Evolutionary conservation across 2,113 vertebrate genomes (phyloP).

Genomic region (Mormoops blainvillei): DNA sequence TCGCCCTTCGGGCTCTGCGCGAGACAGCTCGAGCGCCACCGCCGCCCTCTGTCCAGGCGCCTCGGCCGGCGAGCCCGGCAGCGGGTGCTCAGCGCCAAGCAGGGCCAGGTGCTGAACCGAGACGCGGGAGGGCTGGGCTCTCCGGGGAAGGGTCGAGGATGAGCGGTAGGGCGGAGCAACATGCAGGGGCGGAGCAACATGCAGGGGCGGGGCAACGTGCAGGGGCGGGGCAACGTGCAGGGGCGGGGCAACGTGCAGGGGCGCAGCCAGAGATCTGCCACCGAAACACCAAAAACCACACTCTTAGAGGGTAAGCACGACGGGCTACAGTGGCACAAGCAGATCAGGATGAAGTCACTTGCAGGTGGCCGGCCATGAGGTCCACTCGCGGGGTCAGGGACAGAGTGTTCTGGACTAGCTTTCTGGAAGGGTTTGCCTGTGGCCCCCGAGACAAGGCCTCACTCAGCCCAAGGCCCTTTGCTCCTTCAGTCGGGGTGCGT

Average conservation of each 20-base stretch:
- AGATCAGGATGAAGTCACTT: not conserved
- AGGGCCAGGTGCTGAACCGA: not conserved
- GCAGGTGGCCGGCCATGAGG: not conserved
- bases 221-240: not conserved
- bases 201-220: not conserved
- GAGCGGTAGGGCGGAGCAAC: not conserved
- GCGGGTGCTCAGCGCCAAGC: too few relatives aligned
- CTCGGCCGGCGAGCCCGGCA: too few relatives aligned
- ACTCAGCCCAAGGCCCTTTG: too few relatives aligned
- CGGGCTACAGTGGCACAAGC: not conserved
- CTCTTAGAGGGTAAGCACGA: not conserved
- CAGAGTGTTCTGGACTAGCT: not conserved
- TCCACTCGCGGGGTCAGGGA: not conserved
- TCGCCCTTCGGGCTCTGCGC: fast-evolving
- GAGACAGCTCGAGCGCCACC: too few relatives aligned
- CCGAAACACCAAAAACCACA: not conserved
- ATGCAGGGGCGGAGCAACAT: not conserved
- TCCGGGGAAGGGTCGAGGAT: not conserved
- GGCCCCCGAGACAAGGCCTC: too few relatives aligned
- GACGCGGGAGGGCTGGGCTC: not conserved
- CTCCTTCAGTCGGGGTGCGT: too few relatives aligned
- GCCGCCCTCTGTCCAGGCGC: too few relatives aligned
- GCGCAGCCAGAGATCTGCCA: not conserved
- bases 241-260: not conserved
- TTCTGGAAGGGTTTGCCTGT: not conserved